Evolutionary conservation across 1,140 invertebrate species (phyloP).

Genomic region (Meloidogyne chitwoodi): DNA sequence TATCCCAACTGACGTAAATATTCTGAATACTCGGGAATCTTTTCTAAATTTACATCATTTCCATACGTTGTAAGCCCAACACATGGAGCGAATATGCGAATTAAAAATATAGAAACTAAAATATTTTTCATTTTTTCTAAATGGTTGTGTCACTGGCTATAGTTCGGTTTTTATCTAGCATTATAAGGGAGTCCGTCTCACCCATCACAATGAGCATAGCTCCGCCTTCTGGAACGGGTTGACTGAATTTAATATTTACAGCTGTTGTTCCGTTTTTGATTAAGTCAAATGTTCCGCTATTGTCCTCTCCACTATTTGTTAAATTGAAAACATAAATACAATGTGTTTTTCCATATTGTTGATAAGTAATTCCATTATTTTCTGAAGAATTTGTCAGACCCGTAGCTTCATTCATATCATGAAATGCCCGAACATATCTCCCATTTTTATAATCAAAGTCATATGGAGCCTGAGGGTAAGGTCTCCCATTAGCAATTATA

Average conservation of each 20-base stretch:
- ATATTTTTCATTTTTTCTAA: neutral
- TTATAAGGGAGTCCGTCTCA: too few species aligned
- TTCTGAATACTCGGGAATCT: neutral
- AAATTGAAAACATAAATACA: constrained; percentile 18
- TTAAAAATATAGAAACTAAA: neutral
- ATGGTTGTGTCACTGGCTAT: too few species aligned
- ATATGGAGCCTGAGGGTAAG: too few species aligned
- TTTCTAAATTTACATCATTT: neutral
- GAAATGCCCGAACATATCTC: constrained; percentile 21
- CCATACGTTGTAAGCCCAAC: constrained; percentile 3
- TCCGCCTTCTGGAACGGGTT: too few species aligned
- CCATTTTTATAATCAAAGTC: constrained; percentile 18
- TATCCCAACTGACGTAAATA: neutral
- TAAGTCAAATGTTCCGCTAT: constrained; percentile 13
- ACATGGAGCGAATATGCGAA: neutral
- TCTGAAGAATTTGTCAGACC: constrained; percentile 7
- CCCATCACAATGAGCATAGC: too few species aligned
- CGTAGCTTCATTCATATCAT: constrained; percentile 17
- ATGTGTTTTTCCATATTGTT: too few species aligned
- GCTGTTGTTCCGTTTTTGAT: constrained; percentile 19
- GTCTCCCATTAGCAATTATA: neutral
- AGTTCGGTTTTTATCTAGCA: too few species aligned
- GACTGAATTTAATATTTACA: too few species aligned
- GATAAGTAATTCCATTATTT: too few species aligned
- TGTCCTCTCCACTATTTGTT: neutral